phyloP scores from a whole-genome alignment of 2,888 invertebrate genomes.

The Xylota segnis region DNA sequence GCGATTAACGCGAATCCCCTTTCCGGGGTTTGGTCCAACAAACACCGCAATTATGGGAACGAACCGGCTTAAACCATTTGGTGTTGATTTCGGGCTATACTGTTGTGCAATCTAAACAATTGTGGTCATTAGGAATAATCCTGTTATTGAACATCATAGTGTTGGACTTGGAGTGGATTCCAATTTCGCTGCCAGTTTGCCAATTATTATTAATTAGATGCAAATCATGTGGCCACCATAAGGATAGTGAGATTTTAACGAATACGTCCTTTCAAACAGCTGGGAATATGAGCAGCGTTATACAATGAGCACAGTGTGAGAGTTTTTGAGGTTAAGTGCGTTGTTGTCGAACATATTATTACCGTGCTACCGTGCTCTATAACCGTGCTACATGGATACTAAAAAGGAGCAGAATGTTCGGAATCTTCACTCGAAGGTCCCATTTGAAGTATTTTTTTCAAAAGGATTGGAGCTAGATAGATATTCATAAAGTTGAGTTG shows the following conservation, averaged over 20 bases:
- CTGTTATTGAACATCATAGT: slow-evolving; percentile 3
- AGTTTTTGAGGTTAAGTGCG: no score
- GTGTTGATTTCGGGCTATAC: slow-evolving; percentile 13
- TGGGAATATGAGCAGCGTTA: not conserved
- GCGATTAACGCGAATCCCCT: slow-evolving; percentile 4
- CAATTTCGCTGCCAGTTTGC: slow-evolving; percentile 8
- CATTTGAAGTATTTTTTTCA: no score
- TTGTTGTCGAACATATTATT: no score
- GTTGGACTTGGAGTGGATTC: not conserved
- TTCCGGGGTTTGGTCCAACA: not conserved
- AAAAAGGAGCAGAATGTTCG: no score
- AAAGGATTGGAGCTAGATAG: no score
- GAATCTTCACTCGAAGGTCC: no score
- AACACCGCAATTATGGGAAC: slow-evolving; percentile 18
- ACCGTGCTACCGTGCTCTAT: no score
- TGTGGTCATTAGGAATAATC: slow-evolving; percentile 41
- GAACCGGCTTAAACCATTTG: slow-evolving; percentile 29
- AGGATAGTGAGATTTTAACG: not conserved
- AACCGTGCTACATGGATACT: no score
- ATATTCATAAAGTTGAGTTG: no score
- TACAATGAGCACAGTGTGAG: not conserved
- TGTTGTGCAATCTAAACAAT: slow-evolving; percentile 49
- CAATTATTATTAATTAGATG: slow-evolving; percentile 40
- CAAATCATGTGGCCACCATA: slow-evolving; percentile 2
- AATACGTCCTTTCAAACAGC: not conserved